Evolutionary conservation across 2,113 vertebrate species (phyloP), one percentile per base, ranked within the genome.

Genomic region (Colius striatus): DNA sequence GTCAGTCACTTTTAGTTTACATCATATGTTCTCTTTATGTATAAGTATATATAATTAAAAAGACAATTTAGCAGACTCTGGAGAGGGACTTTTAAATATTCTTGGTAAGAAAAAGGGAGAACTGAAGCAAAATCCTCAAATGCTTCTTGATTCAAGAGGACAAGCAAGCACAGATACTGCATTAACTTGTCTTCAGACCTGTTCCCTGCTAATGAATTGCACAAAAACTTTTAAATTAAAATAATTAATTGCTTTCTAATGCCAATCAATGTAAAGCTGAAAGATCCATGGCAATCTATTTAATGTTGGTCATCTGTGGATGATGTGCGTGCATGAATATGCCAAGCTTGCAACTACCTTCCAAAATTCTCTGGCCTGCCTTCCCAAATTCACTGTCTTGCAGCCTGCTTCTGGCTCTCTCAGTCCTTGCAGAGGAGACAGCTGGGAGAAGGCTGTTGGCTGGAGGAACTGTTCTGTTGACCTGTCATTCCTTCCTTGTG

Each of bases 221-320:
- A 66, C 3, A 14, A 70, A 65, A 87, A 53, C 29, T 70, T 77
- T 36, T 60, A 88, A 93, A 71, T 91, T 14, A 34, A 43, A 60
- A 83, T 53, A 75, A 78, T 87, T 61, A 91, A 93, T 85, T 81
- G 38, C 45, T 90, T 94, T 88, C 68, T 90, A 74, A 82, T 78
- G 70, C 70, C 62, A 89, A 43, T 16, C 22, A 18, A 4, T 43
- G 45, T 84, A 60, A 75, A 85, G 29, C 63, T 83, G 73, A 68
- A 94, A 84, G 45, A 62, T 65, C n/a, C 1, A 1, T 38, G 65
- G 16, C 50, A 84, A 38, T 67, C 41, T 90, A 61, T 94, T 86
- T 93, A 66, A 57, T 53, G 7, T 16, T 70, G 76, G 45, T 62
- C 61, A n/a, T 58, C 36, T 84, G 77, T 92, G 53, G 65, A n/a